Conservation (phyloP, 2,797 vertebrate species). For the Xerus rutilus region DNA sequence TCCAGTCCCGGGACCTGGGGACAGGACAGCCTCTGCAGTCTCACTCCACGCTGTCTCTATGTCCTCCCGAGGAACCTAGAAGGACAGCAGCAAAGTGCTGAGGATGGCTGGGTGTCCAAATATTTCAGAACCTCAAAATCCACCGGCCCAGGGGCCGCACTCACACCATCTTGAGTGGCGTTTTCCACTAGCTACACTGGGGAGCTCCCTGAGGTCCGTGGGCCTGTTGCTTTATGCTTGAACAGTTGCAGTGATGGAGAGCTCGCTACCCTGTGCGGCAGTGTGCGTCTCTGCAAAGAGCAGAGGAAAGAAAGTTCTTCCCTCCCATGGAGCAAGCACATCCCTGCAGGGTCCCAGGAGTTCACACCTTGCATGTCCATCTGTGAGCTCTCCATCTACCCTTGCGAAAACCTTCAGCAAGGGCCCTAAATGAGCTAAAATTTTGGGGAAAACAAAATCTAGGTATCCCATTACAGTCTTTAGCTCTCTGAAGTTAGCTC, state of each 20-base stretch:
- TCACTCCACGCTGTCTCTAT: neutral
- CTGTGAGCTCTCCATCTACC: fast-evolving
- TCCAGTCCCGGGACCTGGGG: fast-evolving
- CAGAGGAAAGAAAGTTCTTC: neutral
- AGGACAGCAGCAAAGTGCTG: fast-evolving
- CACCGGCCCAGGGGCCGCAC: no score
- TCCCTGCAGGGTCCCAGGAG: neutral
- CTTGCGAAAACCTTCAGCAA: neutral
- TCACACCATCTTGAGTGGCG: neutral
- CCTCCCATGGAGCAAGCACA: no score
- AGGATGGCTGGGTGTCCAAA: no score
- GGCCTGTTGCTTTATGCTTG: no score
- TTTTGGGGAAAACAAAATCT: neutral
- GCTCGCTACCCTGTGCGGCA: neutral
- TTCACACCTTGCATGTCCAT: no score
- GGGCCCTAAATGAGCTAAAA: no score
- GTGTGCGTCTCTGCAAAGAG: neutral
- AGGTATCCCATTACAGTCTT: fast-evolving
- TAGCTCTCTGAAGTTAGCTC: neutral
- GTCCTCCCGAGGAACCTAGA: neutral
- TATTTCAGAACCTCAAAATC: fast-evolving
- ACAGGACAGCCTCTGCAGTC: neutral
- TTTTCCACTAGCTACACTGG: neutral
- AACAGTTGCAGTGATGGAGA: neutral
- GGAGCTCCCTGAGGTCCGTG: neutral